Base-by-base conservation (phyloP, 2,888 invertebrate genomes). In the Sminthurinus aureus region DNA sequence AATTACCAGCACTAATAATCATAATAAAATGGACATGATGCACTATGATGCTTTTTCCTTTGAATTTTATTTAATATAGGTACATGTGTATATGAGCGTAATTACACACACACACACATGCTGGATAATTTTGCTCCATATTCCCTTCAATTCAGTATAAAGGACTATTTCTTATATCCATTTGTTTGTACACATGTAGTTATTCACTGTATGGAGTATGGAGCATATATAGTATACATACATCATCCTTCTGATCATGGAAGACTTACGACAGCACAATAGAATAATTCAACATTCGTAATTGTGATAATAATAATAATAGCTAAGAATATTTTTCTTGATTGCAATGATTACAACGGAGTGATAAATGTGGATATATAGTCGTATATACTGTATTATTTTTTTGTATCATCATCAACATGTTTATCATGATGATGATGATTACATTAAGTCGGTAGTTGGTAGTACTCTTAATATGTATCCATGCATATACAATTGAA, bases 271-370 rank as follows among this genome's bases (percentile, higher is more conserved):
- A 81, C 80, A 81, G 80, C 58, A 81, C 80, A 81, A 81, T 81
- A 69, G 80, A 74, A 81, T 38, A 38, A 38, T 38, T 38, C 38
- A 38, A 74, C 74, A 81, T 73, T 81, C 80, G 73, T 81, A 73
- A 79, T 79, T 66, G 69, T 69, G 64, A 79, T 79, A 79, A 73
- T 81, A 66, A 58, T 78, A 81, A 81, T 81, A 81, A 81, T 74
- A 58, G 73, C 74, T 81, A 81, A 81, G 73, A 81, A 79, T 81
- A 73, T 81, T 81, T 81, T n/a, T 73, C 58, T 74, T 81, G 80
- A 81, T 81, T 81, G 80, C 80, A 81, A 81, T 79, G 38, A 71
- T 38, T 38, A 38, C 38, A 79, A 71, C 73, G 51, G 80, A 81
- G 80, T 81, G 80, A 79, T 79, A 71, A 79, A 79, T 79, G 79